Evolutionary conservation across 2,888 invertebrate genomes (phyloP).

Genomic region (Morpho deidamia): DNA sequence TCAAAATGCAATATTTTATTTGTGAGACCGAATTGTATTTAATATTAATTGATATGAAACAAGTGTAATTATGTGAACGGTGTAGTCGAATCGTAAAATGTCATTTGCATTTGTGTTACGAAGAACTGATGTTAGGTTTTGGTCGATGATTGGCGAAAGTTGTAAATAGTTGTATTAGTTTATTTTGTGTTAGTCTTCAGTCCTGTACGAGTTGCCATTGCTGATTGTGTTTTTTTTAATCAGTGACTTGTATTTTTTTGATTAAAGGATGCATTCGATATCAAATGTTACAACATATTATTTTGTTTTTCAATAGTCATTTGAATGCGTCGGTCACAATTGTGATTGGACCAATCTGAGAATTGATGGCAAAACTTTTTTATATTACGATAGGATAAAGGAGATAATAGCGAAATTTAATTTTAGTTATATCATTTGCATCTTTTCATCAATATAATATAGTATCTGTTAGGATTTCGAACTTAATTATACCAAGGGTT

Average conservation of each 20-base stretch:
- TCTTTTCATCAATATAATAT: constrained; percentile 11
- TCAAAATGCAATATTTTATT: neutral
- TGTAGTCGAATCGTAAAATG: constrained; percentile 17
- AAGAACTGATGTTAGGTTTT: constrained; percentile 30
- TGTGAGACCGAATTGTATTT: neutral
- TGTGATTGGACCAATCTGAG: too few relatives aligned
- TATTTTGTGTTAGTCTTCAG: constrained; percentile 20
- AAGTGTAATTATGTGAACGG: constrained; percentile 15
- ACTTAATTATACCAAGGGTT: neutral
- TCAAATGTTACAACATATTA: neutral
- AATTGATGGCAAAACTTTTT: too few relatives aligned
- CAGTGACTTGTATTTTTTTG: constrained; percentile 1
- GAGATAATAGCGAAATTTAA: too few relatives aligned
- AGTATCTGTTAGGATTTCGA: constrained; percentile 9
- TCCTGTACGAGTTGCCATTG: constrained; percentile 24
- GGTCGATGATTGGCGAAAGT: constrained; percentile 30
- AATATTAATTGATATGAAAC: constrained; percentile 11
- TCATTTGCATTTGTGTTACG: constrained; percentile 30
- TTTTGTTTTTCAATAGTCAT: neutral
- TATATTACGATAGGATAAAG: too few relatives aligned
- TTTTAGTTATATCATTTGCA: neutral
- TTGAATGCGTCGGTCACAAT: too few relatives aligned
- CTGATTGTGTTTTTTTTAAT: constrained; percentile 8
- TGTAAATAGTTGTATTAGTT: constrained; percentile 26
- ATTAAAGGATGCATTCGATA: constrained; percentile 6